A percentile compares a stretch with the other conserved stretches of the same genome.
Evolutionary conservation across 2,888 invertebrate genomes (phyloP).

Genomic region (Barypeithes pellucidus): DNA sequence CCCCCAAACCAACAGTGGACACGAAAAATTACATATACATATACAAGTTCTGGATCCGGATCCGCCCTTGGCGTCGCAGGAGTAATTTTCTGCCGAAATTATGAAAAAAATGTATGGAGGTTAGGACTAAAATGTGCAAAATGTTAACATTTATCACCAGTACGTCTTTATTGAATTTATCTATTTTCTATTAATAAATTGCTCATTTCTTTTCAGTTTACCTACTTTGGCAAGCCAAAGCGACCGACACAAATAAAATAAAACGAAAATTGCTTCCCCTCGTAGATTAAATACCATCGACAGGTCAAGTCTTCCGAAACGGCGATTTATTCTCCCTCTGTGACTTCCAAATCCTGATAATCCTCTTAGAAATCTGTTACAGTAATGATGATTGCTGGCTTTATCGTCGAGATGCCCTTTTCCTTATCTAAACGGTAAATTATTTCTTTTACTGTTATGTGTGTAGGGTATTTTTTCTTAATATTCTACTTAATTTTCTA

Average conservation of each 20-base stretch:
- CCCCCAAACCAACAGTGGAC: no score
- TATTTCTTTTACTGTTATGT: conserved; percentile 22
- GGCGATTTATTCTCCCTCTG: conserved; percentile 55
- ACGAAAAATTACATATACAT: no score
- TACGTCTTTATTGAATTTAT: no score
- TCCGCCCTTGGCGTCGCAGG: no score
- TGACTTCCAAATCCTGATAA: conserved; percentile 58
- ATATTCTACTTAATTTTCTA: not conserved
- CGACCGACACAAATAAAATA: not conserved
- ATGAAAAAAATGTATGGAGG: no score
- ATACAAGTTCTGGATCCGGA: no score
- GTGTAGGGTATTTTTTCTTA: not conserved
- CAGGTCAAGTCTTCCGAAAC: conserved; percentile 36
- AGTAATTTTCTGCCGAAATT: no score
- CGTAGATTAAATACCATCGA: conserved; percentile 19
- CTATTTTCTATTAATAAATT: no score
- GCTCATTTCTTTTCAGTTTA: no score
- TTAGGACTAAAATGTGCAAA: no score
- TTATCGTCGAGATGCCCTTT: conserved; percentile 56
- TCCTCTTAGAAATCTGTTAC: conserved; percentile 58
- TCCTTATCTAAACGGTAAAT: conserved; percentile 7
- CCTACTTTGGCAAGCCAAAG: not conserved
- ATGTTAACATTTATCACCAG: no score
- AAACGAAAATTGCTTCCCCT: conserved; percentile 9
- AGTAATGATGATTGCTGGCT: conserved; percentile 59